Percentiles rank a stretch among this genome's conserved stretches.
phyloP scores from a whole-genome alignment of 2,888 invertebrate genomes.

The Lasius fuliginosus region DNA sequence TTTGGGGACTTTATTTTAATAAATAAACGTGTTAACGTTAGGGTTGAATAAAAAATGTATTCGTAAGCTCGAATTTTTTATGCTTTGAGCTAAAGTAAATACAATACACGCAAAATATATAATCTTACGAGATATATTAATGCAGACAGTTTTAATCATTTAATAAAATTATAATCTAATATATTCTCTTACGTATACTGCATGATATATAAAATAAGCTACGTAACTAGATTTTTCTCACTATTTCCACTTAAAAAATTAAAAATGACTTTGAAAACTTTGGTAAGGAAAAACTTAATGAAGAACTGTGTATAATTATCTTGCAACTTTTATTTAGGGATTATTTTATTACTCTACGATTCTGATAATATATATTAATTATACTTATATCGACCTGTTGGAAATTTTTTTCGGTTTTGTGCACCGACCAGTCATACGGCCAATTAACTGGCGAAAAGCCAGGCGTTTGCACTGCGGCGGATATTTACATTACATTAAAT shows the following conservation, averaged over 20 bases:
- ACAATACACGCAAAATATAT: not conserved
- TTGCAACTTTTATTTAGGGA: not conserved
- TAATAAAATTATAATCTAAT: not conserved
- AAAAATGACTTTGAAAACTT: not conserved
- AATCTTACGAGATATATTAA: slow-evolving; percentile 5
- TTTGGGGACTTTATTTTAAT: slow-evolving; percentile 71
- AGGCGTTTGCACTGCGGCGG: slow-evolving; percentile 70
- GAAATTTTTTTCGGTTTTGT: slow-evolving; percentile 55
- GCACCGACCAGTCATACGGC: slow-evolving; percentile 42
- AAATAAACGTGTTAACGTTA: slow-evolving; percentile 72
- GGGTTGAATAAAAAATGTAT: slow-evolving; percentile 75
- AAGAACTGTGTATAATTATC: not conserved
- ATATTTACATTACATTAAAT: slow-evolving; percentile 83
- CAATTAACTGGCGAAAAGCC: slow-evolving; percentile 71
- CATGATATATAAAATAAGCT: not conserved
- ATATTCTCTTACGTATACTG: not conserved
- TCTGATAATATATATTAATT: slow-evolving; percentile 24
- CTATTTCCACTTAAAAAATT: not conserved
- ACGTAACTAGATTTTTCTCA: not conserved
- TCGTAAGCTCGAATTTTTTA: slow-evolving; percentile 68
- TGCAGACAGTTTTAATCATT: not conserved
- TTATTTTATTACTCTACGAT: not conserved
- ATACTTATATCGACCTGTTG: slow-evolving; percentile 40
- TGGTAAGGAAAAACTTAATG: not conserved
- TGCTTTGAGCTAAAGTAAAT: not conserved